These are phyloP conservation scores for Anniella stebbinsi DNA, from an alignment of 2,797 vertebrate species.

Conservation along the genomic window DNA sequence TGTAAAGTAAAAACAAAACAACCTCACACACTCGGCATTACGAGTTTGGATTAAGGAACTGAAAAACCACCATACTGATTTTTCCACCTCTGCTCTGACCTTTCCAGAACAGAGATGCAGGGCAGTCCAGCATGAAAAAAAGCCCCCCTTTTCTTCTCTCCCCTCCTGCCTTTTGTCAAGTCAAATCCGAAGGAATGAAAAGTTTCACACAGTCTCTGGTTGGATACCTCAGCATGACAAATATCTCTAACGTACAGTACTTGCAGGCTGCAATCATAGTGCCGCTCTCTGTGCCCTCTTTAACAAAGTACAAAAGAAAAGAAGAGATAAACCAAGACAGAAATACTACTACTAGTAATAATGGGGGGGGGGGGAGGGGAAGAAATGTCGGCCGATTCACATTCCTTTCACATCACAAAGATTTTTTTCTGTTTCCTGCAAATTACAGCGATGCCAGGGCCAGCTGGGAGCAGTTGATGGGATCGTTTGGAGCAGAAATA, in stretches of 20 bases:
- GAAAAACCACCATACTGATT: constrained; percentile 63
- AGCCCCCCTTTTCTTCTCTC: constrained; percentile 48
- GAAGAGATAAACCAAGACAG: not conserved
- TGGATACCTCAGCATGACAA: constrained; percentile 69
- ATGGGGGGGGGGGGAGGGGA: too few species aligned
- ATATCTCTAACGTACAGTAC: constrained; percentile 74
- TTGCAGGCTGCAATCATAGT: constrained; percentile 64
- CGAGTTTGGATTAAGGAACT: constrained; percentile 72
- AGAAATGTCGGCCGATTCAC: constrained; percentile 45
- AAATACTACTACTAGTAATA: not conserved
- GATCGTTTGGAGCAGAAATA: constrained; percentile 57
- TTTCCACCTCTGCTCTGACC: constrained; percentile 68
- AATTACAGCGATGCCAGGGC: constrained; percentile 66
- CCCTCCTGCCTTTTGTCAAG: constrained; percentile 65
- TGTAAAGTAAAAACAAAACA: not conserved
- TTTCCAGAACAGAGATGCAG: constrained; percentile 59
- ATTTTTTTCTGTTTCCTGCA: constrained; percentile 63
- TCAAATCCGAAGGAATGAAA: constrained; percentile 62
- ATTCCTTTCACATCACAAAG: constrained; percentile 46
- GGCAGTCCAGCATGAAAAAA: constrained; percentile 55
- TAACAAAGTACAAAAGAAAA: constrained; percentile 55
- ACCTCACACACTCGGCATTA: constrained; percentile 44
- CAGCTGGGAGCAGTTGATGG: constrained; percentile 63
- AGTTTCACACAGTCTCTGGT: constrained; percentile 56
- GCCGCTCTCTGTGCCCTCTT: constrained; percentile 34